Evolutionary conservation across 2,113 vertebrate species (phyloP).

Genomic region (Catharus minimus): DNA sequence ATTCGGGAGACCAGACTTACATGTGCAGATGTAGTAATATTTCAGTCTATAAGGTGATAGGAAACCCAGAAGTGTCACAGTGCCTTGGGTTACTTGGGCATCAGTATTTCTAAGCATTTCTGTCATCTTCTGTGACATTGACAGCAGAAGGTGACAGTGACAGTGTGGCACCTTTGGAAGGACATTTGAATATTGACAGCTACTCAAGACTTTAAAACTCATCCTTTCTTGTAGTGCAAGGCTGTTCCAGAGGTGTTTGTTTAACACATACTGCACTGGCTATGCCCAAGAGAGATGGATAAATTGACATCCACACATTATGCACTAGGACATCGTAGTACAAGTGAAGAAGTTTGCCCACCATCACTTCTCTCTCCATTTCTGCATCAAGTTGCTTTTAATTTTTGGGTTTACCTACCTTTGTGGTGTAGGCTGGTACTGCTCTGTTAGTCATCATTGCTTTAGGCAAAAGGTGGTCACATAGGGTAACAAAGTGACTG

Average conservation of each 20-base stretch:
- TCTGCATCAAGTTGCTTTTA: background rate
- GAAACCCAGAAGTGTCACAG: background rate
- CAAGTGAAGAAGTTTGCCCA: background rate
- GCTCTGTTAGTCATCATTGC: rapidly evolving
- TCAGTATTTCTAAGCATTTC: background rate
- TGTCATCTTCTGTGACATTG: background rate
- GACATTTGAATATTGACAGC: background rate
- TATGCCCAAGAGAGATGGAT: background rate
- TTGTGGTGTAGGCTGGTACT: background rate
- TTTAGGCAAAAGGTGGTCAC: background rate
- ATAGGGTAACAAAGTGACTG: background rate
- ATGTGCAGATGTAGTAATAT: background rate
- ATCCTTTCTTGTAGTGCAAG: background rate
- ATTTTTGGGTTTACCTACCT: background rate
- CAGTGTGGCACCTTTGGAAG: background rate
- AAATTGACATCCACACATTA: background rate
- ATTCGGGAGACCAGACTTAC: background rate
- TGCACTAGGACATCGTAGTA: rapidly evolving
- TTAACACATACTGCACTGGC: background rate
- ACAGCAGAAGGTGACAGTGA: background rate
- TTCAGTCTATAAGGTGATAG: background rate
- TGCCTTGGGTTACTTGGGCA: background rate
- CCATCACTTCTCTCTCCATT: background rate
- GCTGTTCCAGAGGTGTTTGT: background rate
- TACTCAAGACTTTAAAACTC: background rate